Base-by-base conservation (phyloP, 2,113 vertebrate species). In the Xenopus tropicalis region DNA sequence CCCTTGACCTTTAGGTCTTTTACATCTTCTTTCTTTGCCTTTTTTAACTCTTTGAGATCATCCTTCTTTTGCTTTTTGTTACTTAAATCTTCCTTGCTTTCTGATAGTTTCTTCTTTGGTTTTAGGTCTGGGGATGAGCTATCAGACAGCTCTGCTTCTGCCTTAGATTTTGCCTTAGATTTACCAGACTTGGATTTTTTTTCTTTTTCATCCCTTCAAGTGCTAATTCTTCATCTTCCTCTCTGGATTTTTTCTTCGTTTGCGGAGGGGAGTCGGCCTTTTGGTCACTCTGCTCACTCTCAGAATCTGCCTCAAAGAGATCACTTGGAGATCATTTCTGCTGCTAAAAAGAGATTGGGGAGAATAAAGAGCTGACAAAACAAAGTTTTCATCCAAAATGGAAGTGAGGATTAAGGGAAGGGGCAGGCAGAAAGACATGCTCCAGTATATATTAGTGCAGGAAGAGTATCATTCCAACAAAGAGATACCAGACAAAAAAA, bases 241-340 rank as follows among this genome's bases (percentile, higher is more conserved):
- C 88, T 65, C 79, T 70, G 25, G 87, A 89, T 66, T 91, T 93
- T 79, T 86, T 96, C 83, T 88, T 98, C 85, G 94, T 98, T 78
- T 90, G 94, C 68, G 91, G 92, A 13, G 90, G 74, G 13, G 88
- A 82, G 1, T 84, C 81, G 48, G 87, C 92, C 63, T 86, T 93
- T 79, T 87, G 88, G 80, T 95, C 93, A 51, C 82, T 87, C 42
- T 85, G 88, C 63, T 98, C 95, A 0, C 90, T 94, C 73, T 95
- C 94, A 1, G 94, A 95, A 72, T 96, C 93, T 19, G 94, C 92
- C 78, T 97, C 93, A 83, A 96, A 97, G 72, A 97, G 79, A 61
- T 98, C 96, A 19, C 58, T 69, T 13, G 89, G 94, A 79, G 88
- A 90, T 0, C 92, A 72, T 80, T 93, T 97, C 91, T 95, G 83